A percentile compares a stretch with the other conserved stretches of the same genome.
phyloP scores from a whole-genome alignment of 2,888 invertebrate genomes.

The Lathronympha strigana region DNA sequence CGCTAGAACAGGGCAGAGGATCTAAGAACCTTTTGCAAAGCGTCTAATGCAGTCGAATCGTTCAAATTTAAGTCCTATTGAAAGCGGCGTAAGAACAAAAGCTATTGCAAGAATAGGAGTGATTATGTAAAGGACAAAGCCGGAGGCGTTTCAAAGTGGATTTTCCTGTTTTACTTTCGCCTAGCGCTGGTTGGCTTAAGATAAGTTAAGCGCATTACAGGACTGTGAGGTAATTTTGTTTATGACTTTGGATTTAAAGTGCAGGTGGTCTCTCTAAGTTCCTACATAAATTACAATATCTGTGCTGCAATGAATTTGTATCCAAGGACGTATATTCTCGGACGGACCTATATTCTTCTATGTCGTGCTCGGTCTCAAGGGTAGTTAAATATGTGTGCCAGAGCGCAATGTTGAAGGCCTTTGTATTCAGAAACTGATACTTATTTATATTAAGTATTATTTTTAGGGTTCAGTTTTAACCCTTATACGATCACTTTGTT shows the following conservation, averaged over 20 bases:
- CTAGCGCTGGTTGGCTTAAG: conserved; percentile 46
- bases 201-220: conserved; percentile 45
- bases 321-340: not conserved
- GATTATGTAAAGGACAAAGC: conserved; percentile 54
- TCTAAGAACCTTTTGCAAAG: conserved; percentile 9
- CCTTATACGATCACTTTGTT: no score
- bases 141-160: conserved; percentile 58
- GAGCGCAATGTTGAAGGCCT: no score
- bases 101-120: conserved; percentile 45
- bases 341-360: not conserved
- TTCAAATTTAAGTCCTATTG: conserved; percentile 51
- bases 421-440: no score
- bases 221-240: conserved; percentile 37
- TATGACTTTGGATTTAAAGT: conserved; percentile 3
- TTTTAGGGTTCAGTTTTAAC: no score
- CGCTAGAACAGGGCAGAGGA: conserved; percentile 17
- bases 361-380: not conserved
- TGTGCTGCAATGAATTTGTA: conserved; percentile 6
- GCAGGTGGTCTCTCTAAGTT: conserved; percentile 3
- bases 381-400: not conserved
- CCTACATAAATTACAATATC: conserved; percentile 18
- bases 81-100: conserved; percentile 46
- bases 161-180: conserved; percentile 57
- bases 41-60: conserved; percentile 44
- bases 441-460: no score